Percentiles rank a stretch among this genome's conserved stretches.
phyloP scores from a whole-genome alignment of 2,797 vertebrate genomes.

The Gallirallus australis region DNA sequence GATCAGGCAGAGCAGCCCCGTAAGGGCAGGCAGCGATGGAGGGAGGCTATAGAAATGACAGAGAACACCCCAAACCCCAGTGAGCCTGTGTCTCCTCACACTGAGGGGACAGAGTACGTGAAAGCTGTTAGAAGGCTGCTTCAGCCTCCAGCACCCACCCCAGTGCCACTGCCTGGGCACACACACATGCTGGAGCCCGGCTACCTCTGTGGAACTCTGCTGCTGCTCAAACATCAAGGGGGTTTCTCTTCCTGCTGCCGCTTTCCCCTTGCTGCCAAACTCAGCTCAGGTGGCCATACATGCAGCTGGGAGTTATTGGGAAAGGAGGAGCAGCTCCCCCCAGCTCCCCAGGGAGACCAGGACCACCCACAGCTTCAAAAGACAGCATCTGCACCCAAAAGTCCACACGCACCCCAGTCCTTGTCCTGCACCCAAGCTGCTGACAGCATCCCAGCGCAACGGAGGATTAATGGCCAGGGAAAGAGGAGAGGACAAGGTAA shows the following conservation, averaged over 20 bases:
- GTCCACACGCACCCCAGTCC: fast-evolving
- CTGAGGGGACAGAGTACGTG: fast-evolving
- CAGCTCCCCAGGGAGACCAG: neutral
- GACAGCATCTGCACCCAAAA: neutral
- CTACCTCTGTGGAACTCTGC: neutral
- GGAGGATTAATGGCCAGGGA: neutral
- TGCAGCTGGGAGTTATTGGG: neutral
- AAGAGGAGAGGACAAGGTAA: neutral
- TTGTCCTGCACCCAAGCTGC: neutral
- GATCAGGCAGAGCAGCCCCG: neutral
- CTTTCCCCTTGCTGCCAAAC: neutral
- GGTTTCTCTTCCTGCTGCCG: neutral
- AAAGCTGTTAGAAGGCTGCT: fast-evolving
- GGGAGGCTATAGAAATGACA: neutral
- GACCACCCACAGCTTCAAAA: constrained; percentile 23
- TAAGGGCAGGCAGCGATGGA: neutral
- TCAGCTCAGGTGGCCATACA: neutral
- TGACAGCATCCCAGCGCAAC: fast-evolving
- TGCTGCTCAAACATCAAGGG: neutral
- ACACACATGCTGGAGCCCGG: neutral
- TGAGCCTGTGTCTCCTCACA: neutral
- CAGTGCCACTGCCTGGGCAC: neutral
- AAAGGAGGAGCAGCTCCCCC: neutral
- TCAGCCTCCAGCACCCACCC: neutral
- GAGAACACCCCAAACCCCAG: neutral